Base-by-base conservation (phyloP, 1,140 invertebrate species). In the Drosophila sp. region DNA sequence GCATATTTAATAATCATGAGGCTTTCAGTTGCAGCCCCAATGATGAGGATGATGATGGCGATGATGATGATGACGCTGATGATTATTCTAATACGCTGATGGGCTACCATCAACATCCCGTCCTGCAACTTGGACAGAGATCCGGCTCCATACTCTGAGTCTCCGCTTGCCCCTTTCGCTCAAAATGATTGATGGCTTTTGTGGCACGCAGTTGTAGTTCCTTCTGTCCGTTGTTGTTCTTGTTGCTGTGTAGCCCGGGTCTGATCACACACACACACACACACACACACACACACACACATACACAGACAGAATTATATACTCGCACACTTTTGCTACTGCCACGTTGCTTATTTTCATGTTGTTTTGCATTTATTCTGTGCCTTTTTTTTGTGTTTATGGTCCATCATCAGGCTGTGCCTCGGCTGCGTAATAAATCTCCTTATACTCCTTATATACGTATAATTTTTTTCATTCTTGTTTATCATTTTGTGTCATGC, bases 401-500 rank as follows among this genome's bases (percentile, higher is more conserved):
- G 83, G 83, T 83, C 84, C 83, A 82, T 89, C 83, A 89, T 89
- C 83, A 83, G 72, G 34, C 56, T 7, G 14, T 51, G 67, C 78
- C 64, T 72, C 67, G 48, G 78, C 79, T 79, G 84, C 83, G 83
- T 89, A 89, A 89, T 89, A 89, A 89, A 89, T 89, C 83, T 89
- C 83, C 83, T 78, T 77, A 65, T 64, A 62, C 29, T 50, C 27
- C 46, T 50, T 45, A 54, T 54, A 56, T 56, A 51, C 40, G 51
- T 62, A 71, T 70, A 71, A 51, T 48, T 54, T 62, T 50, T 69
- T 71, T 65, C 73, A 89, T 89, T 87, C 83, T 89, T 89, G 83
- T 89, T 80, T 89, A 89, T 89, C 76, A 89, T 89, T 89, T 89
- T 89, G 63, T 89, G 83, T 89, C 83, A 89, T 89, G 83, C 83